These are phyloP conservation scores for Platynereis dumerilii DNA, from an alignment of 2,888 invertebrate species.

Conservation along the genomic window DNA sequence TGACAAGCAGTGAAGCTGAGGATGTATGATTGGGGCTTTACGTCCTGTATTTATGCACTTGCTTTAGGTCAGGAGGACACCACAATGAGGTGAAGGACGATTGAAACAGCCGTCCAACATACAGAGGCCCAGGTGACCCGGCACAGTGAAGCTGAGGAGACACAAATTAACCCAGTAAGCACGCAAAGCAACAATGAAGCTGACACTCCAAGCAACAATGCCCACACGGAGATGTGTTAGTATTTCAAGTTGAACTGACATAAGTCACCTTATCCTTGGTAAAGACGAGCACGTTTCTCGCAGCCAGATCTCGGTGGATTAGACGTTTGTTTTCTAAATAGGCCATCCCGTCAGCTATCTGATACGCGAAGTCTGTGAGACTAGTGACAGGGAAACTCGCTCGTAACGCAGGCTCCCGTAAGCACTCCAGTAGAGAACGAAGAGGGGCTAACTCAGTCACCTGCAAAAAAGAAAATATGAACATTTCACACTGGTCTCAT, in stretches of 20 bases:
- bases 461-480: slow-evolving; percentile 59
- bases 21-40: too few relatives aligned
- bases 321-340: slow-evolving; percentile 95
- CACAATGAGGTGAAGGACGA: too few relatives aligned
- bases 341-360: slow-evolving; percentile 93
- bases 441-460: slow-evolving; percentile 95
- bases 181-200: neutral
- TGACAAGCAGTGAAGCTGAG: too few relatives aligned
- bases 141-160: too few relatives aligned
- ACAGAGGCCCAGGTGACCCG: too few relatives aligned
- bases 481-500: too few relatives aligned
- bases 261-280: slow-evolving; percentile 81
- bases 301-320: slow-evolving; percentile 97
- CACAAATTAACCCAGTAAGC: too few relatives aligned
- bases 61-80: too few relatives aligned
- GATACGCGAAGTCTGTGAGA: slow-evolving; percentile 92
- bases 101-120: too few relatives aligned
- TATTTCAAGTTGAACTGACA: neutral
- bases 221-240: neutral
- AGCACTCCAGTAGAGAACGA: slow-evolving; percentile 91
- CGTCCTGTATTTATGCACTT: too few relatives aligned
- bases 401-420: slow-evolving; percentile 89
- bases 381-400: slow-evolving; percentile 91
- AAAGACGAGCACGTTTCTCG: slow-evolving; percentile 96
- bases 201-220: neutral